Percentiles rank a stretch among this genome's conserved stretches.
Evolutionary conservation across 2,797 vertebrate genomes (phyloP).

Genomic region (Triplophysa yarkandensis): DNA sequence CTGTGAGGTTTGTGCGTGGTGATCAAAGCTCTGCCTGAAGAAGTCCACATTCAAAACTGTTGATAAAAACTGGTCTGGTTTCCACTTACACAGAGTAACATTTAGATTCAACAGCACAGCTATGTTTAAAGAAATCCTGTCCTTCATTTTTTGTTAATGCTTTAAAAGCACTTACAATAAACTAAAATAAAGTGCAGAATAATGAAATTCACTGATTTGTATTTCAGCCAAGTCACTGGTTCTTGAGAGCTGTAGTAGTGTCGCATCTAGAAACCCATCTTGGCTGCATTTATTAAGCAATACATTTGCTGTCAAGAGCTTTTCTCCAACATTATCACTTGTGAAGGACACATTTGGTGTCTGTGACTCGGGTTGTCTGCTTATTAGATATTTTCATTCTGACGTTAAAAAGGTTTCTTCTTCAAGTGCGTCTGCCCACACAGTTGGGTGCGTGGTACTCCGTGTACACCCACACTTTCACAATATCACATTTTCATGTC

Average conservation of each 20-base stretch:
- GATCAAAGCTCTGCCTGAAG: slow-evolving; percentile 48
- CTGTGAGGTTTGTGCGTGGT: neutral
- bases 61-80: neutral
- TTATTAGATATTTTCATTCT: slow-evolving; percentile 7
- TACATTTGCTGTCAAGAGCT: neutral
- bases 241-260: neutral
- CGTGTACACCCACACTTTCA: too few species aligned
- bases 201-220: neutral
- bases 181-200: neutral
- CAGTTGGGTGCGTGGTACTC: slow-evolving; percentile 3
- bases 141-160: slow-evolving; percentile 11
- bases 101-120: neutral
- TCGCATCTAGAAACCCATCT: neutral
- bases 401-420: slow-evolving; percentile 10
- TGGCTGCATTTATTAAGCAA: neutral
- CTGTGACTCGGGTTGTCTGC: neutral
- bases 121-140: neutral
- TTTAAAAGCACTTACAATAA: neutral
- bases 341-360: neutral
- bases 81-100: neutral
- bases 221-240: neutral
- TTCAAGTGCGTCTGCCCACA: slow-evolving; percentile 12
- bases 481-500: too few species aligned
- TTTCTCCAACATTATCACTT: neutral
- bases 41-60: slow-evolving; percentile 16